Evolutionary conservation across 2,888 invertebrate species (phyloP).

Genomic region (Trissoscelio sp.): DNA sequence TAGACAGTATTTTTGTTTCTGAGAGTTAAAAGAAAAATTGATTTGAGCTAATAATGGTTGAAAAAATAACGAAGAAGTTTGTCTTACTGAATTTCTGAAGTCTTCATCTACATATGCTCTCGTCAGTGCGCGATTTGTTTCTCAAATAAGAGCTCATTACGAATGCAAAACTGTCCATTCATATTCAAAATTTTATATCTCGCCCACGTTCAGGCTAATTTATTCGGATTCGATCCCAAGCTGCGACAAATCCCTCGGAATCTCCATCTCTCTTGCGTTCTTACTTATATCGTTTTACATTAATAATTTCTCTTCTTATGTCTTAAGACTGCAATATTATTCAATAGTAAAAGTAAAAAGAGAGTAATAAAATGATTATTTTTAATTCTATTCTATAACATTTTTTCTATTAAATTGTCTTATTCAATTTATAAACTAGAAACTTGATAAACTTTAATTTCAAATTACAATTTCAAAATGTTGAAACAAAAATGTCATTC

Average conservation of each 20-base stretch:
- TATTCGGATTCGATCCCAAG: conserved; percentile 86
- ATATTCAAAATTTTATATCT: conserved; percentile 96
- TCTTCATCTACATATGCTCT: conserved; percentile 86
- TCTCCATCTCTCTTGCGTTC: conserved; percentile 58
- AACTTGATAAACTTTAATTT: no score
- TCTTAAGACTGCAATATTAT: not conserved
- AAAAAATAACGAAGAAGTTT: not conserved
- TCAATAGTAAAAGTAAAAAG: no score
- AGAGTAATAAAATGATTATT: no score
- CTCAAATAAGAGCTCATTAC: conserved; percentile 89
- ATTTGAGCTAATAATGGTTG: not conserved
- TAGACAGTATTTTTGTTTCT: not conserved
- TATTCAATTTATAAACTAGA: no score
- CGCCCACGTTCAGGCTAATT: conserved; percentile 88
- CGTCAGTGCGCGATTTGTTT: conserved; percentile 85
- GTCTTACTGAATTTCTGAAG: conserved; percentile 10
- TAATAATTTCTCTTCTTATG: conserved; percentile 7
- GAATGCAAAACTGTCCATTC: conserved; percentile 94
- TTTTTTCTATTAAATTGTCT: no score
- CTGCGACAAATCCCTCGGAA: conserved; percentile 81
- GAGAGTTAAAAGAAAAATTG: not conserved
- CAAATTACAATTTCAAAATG: no score
- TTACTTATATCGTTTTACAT: conserved; percentile 4
- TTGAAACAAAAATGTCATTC: no score
- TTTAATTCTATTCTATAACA: no score